These are phyloP conservation scores for Schizotus pectinicornis DNA, from an alignment of 2,888 invertebrate species.

Conservation along the genomic window DNA sequence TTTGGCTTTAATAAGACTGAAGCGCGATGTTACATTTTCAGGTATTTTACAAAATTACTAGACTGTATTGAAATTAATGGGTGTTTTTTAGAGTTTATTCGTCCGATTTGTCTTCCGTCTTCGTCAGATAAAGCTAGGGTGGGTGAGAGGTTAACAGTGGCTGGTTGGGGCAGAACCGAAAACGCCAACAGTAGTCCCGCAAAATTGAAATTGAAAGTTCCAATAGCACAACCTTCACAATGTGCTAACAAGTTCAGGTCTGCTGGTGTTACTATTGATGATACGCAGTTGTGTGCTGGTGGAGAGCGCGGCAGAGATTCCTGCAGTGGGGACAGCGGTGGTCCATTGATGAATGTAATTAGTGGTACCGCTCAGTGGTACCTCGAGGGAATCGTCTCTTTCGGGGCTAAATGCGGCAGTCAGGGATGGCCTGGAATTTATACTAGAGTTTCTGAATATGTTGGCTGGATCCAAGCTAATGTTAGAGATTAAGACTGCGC, in stretches of 20 bases:
- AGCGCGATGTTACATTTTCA: constrained; percentile 56
- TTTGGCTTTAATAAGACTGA: constrained; percentile 61
- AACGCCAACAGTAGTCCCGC: constrained; percentile 50
- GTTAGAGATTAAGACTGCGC: constrained; percentile 24
- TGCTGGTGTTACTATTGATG: constrained; percentile 38
- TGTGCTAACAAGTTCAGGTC: constrained; percentile 37
- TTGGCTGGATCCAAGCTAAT: constrained; percentile 67
- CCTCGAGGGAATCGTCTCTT: constrained; percentile 70
- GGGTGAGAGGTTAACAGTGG: constrained; percentile 48
- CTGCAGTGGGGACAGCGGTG: constrained; percentile 79
- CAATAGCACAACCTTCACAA: constrained; percentile 60
- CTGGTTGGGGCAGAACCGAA: constrained; percentile 57
- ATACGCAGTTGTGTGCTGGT: constrained; percentile 51
- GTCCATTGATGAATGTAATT: constrained; percentile 71
- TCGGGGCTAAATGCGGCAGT: constrained; percentile 59
- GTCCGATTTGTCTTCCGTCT: constrained; percentile 52
- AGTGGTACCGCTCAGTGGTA: constrained; percentile 63
- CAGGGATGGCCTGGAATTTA: constrained; percentile 51
- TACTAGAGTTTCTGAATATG: constrained; percentile 55
- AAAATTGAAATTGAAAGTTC: constrained; percentile 67
- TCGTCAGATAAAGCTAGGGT: constrained; percentile 39
- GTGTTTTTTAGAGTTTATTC: constrained; percentile 41
- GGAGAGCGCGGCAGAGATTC: constrained; percentile 66
- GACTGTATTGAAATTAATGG: background rate
- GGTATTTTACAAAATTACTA: constrained; percentile 49